These are phyloP conservation scores for Stratiomys singularior DNA, from an alignment of 2,888 invertebrate species.

Conservation along the genomic window DNA sequence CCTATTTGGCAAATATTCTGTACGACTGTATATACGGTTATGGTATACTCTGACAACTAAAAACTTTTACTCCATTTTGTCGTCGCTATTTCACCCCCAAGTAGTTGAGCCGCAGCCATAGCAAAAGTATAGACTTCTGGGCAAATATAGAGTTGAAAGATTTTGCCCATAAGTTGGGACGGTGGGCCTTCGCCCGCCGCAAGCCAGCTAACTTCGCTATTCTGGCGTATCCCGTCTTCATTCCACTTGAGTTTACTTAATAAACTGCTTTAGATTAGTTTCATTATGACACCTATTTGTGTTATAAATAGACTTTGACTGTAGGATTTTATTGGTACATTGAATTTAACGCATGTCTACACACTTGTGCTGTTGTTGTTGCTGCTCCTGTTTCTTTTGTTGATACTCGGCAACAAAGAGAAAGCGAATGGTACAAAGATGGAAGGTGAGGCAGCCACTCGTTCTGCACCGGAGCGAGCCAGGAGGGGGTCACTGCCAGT, in stretches of 20 bases:
- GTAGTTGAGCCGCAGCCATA: too few relatives aligned
- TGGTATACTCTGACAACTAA: background rate
- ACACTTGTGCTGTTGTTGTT: background rate
- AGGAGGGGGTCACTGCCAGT: too few relatives aligned
- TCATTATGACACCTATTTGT: slow-evolving; percentile 9
- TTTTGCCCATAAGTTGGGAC: background rate
- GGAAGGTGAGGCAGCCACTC: too few relatives aligned
- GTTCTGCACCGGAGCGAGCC: too few relatives aligned
- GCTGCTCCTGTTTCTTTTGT: too few relatives aligned
- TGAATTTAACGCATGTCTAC: slow-evolving; percentile 7
- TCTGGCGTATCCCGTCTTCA: background rate
- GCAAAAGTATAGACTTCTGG: background rate
- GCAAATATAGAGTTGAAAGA: background rate
- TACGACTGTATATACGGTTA: too few relatives aligned
- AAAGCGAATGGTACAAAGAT: background rate
- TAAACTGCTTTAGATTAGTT: slow-evolving; percentile 14
- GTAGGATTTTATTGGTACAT: slow-evolving; percentile 1
- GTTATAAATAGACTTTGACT: slow-evolving; percentile 12
- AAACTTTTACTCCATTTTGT: background rate
- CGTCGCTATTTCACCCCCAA: background rate
- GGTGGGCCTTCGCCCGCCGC: too few relatives aligned
- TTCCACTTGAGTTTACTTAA: slow-evolving; percentile 8
- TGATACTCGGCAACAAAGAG: too few relatives aligned
- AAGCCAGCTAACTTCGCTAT: too few relatives aligned
- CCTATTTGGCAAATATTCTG: too few relatives aligned